phyloP scores from a whole-genome alignment of 2,113 vertebrate species.

The Edolisoma coerulescens region DNA sequence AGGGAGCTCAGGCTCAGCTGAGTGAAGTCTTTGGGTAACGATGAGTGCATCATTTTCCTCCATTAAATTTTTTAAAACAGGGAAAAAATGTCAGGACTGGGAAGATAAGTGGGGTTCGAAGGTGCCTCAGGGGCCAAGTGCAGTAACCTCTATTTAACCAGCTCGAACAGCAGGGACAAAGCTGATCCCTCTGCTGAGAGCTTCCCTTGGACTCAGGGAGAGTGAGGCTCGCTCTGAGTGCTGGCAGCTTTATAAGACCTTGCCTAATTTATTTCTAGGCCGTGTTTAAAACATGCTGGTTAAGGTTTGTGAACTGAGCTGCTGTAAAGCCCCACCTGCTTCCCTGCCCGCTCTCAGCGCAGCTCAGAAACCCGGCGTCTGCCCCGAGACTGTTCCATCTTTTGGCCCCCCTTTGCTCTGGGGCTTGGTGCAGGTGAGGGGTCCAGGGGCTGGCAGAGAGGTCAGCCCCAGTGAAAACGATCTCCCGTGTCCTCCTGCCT shows the following conservation, averaged over 20 bases:
- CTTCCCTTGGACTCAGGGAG: not conserved
- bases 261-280: not conserved
- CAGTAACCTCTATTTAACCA: not conserved
- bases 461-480: not conserved
- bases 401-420: not conserved
- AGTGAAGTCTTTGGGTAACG: not conserved
- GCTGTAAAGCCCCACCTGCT: not conserved
- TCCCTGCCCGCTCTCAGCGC: not conserved
- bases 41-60: not conserved
- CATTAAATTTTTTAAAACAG: not conserved
- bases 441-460: not conserved
- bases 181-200: not conserved
- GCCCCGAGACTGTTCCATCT: too few relatives aligned
- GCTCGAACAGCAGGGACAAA: not conserved
- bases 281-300: not conserved
- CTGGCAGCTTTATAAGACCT: not conserved
- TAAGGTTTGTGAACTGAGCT: not conserved
- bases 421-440: not conserved
- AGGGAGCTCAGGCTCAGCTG: not conserved
- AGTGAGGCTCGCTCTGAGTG: not conserved
- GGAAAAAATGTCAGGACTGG: not conserved
- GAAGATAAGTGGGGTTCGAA: not conserved
- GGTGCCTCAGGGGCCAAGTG: not conserved
- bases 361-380: not conserved
- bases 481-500: not conserved